phyloP scores from a whole-genome alignment of 2,888 invertebrate species.

The Mimumesa dahlbomi region DNA sequence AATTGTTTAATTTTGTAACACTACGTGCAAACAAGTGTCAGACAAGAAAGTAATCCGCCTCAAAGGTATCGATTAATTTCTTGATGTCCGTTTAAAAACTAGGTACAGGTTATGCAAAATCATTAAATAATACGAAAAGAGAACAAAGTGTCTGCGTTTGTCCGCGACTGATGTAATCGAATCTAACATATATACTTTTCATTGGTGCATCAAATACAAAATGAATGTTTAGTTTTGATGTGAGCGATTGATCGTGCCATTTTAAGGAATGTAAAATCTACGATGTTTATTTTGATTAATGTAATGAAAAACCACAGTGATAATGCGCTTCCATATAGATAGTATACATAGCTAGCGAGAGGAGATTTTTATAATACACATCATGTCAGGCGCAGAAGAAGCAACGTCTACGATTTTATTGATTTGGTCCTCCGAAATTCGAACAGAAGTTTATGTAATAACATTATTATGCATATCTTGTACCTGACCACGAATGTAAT shows the following conservation, averaged over 20 bases:
- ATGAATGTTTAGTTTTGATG: no score
- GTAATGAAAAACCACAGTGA: slow-evolving; percentile 6
- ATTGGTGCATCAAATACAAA: no score
- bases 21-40: slow-evolving; percentile 1
- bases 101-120: slow-evolving; percentile 50
- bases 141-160: background rate
- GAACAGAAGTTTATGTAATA: slow-evolving; percentile 1
- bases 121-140: background rate
- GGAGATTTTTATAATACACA: slow-evolving; percentile 9
- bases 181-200: background rate
- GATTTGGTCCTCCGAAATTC: background rate
- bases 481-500: slow-evolving; percentile 38
- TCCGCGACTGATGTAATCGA: background rate
- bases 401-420: slow-evolving; percentile 1
- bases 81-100: slow-evolving; percentile 11
- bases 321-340: slow-evolving; percentile 36
- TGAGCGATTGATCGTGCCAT: background rate
- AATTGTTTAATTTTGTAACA: slow-evolving; percentile 48
- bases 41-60: background rate
- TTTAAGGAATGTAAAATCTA: background rate
- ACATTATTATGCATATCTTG: slow-evolving; percentile 53
- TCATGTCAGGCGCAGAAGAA: background rate
- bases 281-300: background rate
- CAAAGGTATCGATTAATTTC: slow-evolving; percentile 12
- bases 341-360: background rate